Evolutionary conservation across 2,888 invertebrate species (phyloP).

Genomic region (Andrena chrysosceles): DNA sequence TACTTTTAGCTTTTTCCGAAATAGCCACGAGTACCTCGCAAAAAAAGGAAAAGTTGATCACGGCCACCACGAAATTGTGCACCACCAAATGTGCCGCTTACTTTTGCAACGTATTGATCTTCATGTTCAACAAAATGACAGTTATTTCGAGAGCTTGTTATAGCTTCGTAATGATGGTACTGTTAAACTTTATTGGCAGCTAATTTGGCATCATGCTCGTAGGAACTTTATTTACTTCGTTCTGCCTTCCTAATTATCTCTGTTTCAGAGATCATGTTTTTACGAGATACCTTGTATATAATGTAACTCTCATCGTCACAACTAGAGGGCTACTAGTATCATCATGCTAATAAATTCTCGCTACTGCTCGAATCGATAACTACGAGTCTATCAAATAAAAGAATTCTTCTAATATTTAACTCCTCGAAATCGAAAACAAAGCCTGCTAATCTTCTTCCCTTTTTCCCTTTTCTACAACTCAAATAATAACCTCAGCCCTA

Average conservation of each 20-base stretch:
- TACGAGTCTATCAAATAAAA: background rate
- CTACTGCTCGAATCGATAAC: background rate
- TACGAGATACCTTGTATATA: background rate
- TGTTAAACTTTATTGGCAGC: no score
- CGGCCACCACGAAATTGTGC: no score
- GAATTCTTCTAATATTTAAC: background rate
- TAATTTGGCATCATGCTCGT: no score
- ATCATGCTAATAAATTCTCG: background rate
- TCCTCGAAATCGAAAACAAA: background rate
- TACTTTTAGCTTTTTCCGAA: background rate
- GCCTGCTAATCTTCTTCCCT: no score
- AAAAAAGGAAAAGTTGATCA: no score
- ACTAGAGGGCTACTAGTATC: background rate
- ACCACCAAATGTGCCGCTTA: no score
- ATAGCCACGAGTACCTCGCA: background rate
- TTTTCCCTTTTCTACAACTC: background rate
- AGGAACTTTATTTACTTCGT: no score
- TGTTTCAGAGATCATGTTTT: background rate
- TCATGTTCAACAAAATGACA: no score
- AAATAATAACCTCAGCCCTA: background rate
- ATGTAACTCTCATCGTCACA: background rate
- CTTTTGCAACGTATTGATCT: no score
- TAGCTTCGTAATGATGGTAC: no score
- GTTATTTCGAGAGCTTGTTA: no score
- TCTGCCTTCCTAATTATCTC: no score